Percentiles rank a stretch among this genome's conserved stretches.
Evolutionary conservation across 2,797 vertebrate species (phyloP).

Genomic region (Sebastes elongatus): DNA sequence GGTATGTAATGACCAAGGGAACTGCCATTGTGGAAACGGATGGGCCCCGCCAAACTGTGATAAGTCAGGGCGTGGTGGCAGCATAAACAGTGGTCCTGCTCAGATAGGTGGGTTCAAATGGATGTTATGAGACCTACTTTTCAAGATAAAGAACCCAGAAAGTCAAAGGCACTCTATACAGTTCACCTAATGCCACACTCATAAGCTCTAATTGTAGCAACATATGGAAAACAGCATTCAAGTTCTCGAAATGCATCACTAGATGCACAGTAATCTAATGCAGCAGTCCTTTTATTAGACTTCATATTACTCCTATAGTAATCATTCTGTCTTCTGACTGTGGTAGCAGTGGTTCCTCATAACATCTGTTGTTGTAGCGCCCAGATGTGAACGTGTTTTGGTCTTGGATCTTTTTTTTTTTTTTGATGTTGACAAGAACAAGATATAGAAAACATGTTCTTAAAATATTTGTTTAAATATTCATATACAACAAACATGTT

Average conservation of each 20-base stretch:
- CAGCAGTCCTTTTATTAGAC: neutral
- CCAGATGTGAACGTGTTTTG: neutral
- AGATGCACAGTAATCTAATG: neutral
- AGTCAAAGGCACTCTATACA: neutral
- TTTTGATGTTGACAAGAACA: too few relatives aligned
- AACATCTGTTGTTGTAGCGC: neutral
- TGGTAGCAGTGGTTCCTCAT: neutral
- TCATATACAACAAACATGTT: too few relatives aligned
- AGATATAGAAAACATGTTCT: too few relatives aligned
- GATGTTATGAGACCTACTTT: neutral
- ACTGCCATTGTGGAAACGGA: conserved; percentile 81
- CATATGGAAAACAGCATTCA: neutral
- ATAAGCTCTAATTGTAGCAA: neutral
- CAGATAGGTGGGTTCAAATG: conserved; percentile 73
- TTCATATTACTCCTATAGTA: conserved; percentile 12
- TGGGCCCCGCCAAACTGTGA: conserved; percentile 76
- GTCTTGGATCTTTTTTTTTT: neutral
- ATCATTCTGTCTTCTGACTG: neutral
- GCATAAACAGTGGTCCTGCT: conserved; percentile 82
- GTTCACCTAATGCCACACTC: neutral
- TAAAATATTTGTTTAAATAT: too few relatives aligned
- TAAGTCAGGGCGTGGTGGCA: conserved; percentile 78
- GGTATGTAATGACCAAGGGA: conserved; percentile 76
- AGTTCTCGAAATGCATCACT: neutral
- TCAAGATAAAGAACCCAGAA: neutral